A percentile compares a stretch with the other conserved stretches of the same genome.
These are phyloP conservation scores for Campylomormyrus numenius DNA, from an alignment of 2,113 vertebrate genomes.

Conservation along the genomic window DNA sequence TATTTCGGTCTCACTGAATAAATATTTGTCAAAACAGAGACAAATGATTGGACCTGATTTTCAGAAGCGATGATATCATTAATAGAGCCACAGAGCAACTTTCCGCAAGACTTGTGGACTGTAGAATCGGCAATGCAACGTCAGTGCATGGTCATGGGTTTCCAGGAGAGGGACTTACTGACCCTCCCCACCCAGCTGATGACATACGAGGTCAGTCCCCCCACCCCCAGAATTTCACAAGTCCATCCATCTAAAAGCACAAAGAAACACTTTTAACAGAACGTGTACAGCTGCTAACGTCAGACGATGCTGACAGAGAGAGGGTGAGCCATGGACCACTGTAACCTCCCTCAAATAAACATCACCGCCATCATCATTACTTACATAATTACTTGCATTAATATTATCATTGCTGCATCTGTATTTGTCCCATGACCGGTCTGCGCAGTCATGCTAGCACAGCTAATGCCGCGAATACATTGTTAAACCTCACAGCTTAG, in stretches of 20 bases:
- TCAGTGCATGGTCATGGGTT: neutral
- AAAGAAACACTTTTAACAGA: neutral
- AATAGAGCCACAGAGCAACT: neutral
- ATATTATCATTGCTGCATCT: neutral
- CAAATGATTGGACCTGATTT: neutral
- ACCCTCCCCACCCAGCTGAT: neutral
- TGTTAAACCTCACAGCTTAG: neutral
- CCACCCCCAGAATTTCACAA: neutral
- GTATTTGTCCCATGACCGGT: neutral
- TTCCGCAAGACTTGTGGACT: neutral
- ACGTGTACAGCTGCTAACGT: neutral
- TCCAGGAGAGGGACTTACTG: neutral
- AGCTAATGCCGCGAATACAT: neutral
- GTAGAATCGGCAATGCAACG: neutral
- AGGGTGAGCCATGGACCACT: neutral
- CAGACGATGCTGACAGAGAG: neutral
- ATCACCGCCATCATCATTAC: neutral
- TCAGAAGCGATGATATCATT: neutral
- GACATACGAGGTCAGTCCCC: neutral
- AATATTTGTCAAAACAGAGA: neutral
- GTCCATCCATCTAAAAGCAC: neutral
- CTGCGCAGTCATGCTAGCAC: neutral
- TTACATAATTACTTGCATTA: neutral
- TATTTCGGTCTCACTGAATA: neutral
- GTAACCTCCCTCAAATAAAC: neutral